A percentile compares a stretch with the other conserved stretches of the same genome.
Evolutionary conservation across 1,140 invertebrate species (phyloP).

Genomic region (Musca domestica): DNA sequence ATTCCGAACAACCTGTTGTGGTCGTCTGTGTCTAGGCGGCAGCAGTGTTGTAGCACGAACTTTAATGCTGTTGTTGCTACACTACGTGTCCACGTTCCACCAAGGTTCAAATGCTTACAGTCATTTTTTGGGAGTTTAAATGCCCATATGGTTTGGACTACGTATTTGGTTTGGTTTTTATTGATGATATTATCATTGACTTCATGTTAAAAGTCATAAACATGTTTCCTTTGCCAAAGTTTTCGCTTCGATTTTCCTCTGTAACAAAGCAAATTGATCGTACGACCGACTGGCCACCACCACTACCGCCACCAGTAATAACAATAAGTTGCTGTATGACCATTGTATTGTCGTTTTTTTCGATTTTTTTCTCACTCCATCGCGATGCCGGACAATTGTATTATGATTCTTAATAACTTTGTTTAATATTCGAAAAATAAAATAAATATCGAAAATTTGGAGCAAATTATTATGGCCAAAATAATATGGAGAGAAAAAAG

Average conservation of each 20-base stretch:
- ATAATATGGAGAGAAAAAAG: not conserved
- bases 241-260: not conserved
- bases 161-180: constrained; percentile 1
- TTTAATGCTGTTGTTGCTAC: too few relatives aligned
- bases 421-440: not conserved
- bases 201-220: constrained; percentile 21
- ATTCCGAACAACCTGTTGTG: constrained; percentile 17
- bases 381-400: not conserved
- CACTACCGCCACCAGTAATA: not conserved
- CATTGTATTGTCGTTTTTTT: not conserved
- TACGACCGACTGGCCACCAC: not conserved
- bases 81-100: too few relatives aligned
- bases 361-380: not conserved
- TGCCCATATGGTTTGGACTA: too few relatives aligned
- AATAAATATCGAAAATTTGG: constrained; percentile 10
- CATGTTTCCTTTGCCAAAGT: constrained; percentile 6
- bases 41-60: not conserved
- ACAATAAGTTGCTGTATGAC: not conserved
- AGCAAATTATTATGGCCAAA: constrained; percentile 16
- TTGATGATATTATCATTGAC: constrained; percentile 20
- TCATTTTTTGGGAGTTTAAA: too few relatives aligned
- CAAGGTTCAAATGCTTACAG: too few relatives aligned
- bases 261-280: not conserved
- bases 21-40: not conserved
- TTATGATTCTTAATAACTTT: constrained; percentile 6